Base-by-base conservation (phyloP, 2,888 invertebrate species). In the Azorinus chamasolen region DNA sequence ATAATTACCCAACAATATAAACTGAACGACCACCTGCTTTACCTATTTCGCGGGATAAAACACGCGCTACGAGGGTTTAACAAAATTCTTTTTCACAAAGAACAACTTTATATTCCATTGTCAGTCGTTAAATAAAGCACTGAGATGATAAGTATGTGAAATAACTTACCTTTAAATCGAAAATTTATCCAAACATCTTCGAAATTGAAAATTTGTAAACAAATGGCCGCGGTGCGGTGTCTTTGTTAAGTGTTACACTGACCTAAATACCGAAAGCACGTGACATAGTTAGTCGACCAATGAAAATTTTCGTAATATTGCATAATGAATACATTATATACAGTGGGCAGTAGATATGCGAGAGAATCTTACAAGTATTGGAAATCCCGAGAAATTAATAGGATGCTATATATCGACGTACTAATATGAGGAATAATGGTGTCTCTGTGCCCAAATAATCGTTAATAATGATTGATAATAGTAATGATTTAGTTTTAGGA, bases 171-270 rank as follows among this genome's bases (percentile, higher is more conserved):
- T 76, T 76, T 64, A 27, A 54, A 48, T 20, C 73, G 76, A 80
- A 76, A 73, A 25, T 50, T 61, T 69, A 76, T 70, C 76, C 80
- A 48, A 43, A 39, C 80, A 80, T 80, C 70, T 57, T 76, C 76
- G 76, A 80, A 80, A 80, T 63, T 69, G 65, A 63, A 75, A 64
- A 61, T 69, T 73, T 76, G 80, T 80, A 80, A 80, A 80, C 80
- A 80, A 80, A 80, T 80, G 80, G 80, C 80, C 73, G 73, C 76
- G 41, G 73, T 63, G 75, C 79, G 59, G 63, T 70, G 76, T 80
- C 75, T 76, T 75, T 80, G 76, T 79, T 76, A 81, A 77, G 71
- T 78, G 81, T 81, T 78, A 81, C 81, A 81, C 62, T 81, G 81
- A 81, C 81, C 81, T 72, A 78, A 63, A 81, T 81, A 72, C 74